A percentile compares a stretch with the other conserved stretches of the same genome.
These are phyloP conservation scores for Baryphthengus martii DNA, from an alignment of 2,113 vertebrate genomes.

Conservation along the genomic window DNA sequence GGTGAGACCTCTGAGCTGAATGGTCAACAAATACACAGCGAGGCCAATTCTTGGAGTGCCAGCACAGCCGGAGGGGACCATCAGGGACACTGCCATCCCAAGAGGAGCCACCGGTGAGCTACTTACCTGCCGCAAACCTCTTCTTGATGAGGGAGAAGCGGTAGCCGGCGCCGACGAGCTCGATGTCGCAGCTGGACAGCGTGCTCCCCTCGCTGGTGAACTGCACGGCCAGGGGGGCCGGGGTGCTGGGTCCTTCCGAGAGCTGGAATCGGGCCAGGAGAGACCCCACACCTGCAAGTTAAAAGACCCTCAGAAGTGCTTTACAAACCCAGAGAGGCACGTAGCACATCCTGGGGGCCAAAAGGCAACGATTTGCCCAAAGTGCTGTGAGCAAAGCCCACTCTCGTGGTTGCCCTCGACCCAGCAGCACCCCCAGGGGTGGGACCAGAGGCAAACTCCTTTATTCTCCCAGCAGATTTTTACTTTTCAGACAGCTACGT, in stretches of 20 bases:
- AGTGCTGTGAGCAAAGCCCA: not conserved
- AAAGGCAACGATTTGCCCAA: accelerated
- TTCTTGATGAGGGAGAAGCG: conserved; percentile 98
- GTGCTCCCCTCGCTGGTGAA: conserved; percentile 98
- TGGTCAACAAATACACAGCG: accelerated
- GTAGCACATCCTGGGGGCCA: accelerated
- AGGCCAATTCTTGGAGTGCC: not conserved
- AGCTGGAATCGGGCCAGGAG: conserved; percentile 93
- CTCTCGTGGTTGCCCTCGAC: accelerated
- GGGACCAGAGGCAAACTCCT: not conserved
- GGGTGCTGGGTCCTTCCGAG: conserved; percentile 89
- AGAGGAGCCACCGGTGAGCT: accelerated
- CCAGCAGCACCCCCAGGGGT: not conserved
- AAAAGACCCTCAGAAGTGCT: not conserved
- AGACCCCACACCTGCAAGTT: conserved; percentile 85
- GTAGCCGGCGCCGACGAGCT: conserved; percentile 92
- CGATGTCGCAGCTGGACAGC: conserved; percentile 92
- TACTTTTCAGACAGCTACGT: accelerated
- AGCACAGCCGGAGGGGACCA: accelerated
- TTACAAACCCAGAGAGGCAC: not conserved
- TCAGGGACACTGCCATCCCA: accelerated
- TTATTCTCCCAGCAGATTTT: not conserved
- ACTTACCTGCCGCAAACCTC: conserved; percentile 94
- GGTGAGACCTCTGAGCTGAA: not conserved
- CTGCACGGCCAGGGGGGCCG: conserved; percentile 89